Evolutionary conservation across 2,888 invertebrate genomes (phyloP).

Genomic region (Amiota minor): DNA sequence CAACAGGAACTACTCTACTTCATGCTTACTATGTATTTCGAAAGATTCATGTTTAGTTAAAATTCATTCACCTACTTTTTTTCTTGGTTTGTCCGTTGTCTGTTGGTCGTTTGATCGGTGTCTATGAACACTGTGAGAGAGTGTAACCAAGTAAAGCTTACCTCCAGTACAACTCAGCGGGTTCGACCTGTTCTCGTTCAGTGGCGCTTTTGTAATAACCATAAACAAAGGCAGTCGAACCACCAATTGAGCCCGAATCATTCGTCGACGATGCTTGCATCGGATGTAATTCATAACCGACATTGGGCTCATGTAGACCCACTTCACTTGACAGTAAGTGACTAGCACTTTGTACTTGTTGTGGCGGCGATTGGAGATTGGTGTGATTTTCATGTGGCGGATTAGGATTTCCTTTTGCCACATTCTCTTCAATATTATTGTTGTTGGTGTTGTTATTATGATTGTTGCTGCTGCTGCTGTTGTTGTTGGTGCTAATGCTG

Average conservation of each 20-base stretch:
- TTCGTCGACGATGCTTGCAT: slow-evolving; percentile 59
- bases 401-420: slow-evolving; percentile 6
- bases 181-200: slow-evolving; percentile 48
- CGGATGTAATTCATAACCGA: slow-evolving; percentile 58
- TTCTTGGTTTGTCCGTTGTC: no score
- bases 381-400: slow-evolving; percentile 15
- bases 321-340: slow-evolving; percentile 39
- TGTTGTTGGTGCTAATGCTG: slow-evolving; percentile 53
- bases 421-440: neutral
- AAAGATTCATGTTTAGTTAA: neutral
- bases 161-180: slow-evolving; percentile 67
- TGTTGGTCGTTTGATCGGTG: no score
- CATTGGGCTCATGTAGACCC: slow-evolving; percentile 60
- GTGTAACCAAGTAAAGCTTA: slow-evolving; percentile 53
- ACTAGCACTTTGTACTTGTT: neutral
- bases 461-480: slow-evolving; percentile 20
- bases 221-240: slow-evolving; percentile 75
- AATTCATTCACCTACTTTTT: neutral
- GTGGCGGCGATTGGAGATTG: slow-evolving; percentile 20
- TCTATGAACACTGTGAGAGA: neutral
- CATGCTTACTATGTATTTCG: neutral
- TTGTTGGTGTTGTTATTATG: neutral
- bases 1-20: neutral
- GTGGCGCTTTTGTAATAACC: slow-evolving; percentile 83
- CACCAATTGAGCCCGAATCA: slow-evolving; percentile 33